These are phyloP conservation scores for Leuciscus idus DNA, from an alignment of 2,113 vertebrate genomes.

Conservation along the genomic window DNA sequence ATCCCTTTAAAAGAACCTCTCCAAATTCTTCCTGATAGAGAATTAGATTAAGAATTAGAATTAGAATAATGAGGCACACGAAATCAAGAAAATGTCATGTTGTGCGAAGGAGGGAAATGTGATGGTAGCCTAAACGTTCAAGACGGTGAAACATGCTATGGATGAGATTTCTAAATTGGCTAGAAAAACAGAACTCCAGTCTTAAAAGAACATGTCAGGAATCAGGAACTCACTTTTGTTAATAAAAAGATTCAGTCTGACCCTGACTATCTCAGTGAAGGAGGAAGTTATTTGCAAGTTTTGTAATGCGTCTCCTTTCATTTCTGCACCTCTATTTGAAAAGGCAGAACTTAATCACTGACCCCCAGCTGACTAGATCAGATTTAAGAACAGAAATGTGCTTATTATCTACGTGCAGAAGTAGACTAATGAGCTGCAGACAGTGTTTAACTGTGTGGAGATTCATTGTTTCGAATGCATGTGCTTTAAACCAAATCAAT, in stretches of 20 bases:
- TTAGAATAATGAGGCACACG: neutral
- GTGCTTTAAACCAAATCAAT: neutral
- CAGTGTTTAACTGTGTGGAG: neutral
- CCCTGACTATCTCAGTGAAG: neutral
- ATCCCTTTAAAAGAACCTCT: neutral
- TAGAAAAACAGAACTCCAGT: neutral
- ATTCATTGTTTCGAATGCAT: neutral
- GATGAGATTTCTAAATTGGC: neutral
- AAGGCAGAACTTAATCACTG: neutral
- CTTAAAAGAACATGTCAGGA: neutral
- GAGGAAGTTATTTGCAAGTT: neutral
- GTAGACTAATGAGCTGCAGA: neutral
- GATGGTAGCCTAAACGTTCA: neutral
- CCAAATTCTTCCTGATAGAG: neutral
- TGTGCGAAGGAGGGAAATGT: neutral
- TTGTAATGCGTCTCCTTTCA: neutral
- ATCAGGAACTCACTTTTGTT: neutral
- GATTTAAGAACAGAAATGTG: constrained; percentile 13
- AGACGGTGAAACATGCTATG: neutral
- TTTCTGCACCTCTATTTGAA: constrained; percentile 13
- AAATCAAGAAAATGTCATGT: neutral
- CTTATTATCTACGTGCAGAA: neutral
- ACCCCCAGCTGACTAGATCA: neutral
- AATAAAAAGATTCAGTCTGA: neutral
- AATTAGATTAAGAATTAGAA: neutral